phyloP scores from a whole-genome alignment of 2,113 vertebrate genomes.

The Centropus bengalensis region DNA sequence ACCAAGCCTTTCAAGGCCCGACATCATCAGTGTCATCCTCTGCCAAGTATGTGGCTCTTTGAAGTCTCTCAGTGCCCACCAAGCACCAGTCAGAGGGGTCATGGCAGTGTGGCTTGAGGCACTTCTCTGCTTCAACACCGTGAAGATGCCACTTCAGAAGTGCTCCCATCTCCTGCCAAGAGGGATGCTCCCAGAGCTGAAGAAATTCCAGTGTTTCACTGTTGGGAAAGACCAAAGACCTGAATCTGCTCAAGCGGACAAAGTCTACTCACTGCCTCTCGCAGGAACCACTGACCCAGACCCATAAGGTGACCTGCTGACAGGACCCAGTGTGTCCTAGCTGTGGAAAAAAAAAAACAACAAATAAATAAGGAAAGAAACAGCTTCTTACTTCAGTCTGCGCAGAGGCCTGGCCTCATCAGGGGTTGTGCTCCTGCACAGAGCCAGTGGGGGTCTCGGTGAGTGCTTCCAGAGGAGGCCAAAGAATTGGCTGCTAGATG shows the following conservation, averaged over 20 bases:
- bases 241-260: background rate
- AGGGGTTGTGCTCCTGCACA: background rate
- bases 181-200: background rate
- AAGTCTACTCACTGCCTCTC: background rate
- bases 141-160: background rate
- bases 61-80: background rate
- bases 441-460: background rate
- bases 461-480: background rate
- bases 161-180: background rate
- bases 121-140: background rate
- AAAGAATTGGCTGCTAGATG: background rate
- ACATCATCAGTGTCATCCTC: background rate
- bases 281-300: background rate
- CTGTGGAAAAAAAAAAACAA: background rate
- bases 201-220: background rate
- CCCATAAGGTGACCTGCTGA: background rate
- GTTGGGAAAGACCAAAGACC: background rate
- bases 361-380: background rate
- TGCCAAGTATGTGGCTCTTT: conserved; percentile 22
- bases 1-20: background rate
- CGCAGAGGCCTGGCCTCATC: background rate
- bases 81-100: background rate
- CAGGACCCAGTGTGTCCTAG: background rate
- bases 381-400: background rate
- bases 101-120: background rate